Conservation (phyloP, 1,140 invertebrate genomes). For the Bombus superbus region DNA sequence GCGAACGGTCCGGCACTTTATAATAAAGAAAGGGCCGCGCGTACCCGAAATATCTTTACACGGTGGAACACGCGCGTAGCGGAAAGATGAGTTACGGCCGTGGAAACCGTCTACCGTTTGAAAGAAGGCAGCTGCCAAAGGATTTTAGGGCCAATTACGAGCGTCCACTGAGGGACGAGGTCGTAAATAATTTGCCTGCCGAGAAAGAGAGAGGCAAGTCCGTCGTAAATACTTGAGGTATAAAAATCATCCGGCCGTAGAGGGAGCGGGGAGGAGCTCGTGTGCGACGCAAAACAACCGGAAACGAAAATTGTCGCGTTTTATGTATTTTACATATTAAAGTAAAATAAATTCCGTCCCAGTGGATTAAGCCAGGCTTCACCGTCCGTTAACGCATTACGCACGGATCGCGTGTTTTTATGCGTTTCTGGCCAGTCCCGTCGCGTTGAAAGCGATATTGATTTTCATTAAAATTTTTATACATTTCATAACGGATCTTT, state of each 20-base stretch:
- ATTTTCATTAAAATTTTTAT: constrained; percentile 55
- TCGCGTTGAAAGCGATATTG: constrained; percentile 36
- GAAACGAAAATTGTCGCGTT: constrained; percentile 26
- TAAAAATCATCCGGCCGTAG: not conserved
- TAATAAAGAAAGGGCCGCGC: not conserved
- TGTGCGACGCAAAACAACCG: not conserved
- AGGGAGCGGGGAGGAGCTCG: not conserved
- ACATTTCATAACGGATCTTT: constrained; percentile 48
- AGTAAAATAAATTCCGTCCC: constrained; percentile 51
- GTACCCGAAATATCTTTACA: not conserved
- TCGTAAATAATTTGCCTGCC: constrained; percentile 19
- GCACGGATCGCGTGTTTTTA: constrained; percentile 33
- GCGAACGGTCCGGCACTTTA: not conserved
- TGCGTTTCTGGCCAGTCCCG: constrained; percentile 22
- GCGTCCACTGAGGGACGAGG: not conserved
- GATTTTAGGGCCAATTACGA: constrained; percentile 41
- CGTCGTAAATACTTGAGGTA: constrained; percentile 22
- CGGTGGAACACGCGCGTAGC: not conserved
- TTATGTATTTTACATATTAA: constrained; percentile 35
- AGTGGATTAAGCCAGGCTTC: constrained; percentile 37
- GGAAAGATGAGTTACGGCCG: constrained; percentile 39
- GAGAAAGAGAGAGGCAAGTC: not conserved
- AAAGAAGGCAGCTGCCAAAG: constrained; percentile 27
- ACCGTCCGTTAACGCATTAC: constrained; percentile 41
- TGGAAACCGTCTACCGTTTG: constrained; percentile 7